A percentile compares a stretch with the other conserved stretches of the same genome.
Evolutionary conservation across 2,113 vertebrate genomes (phyloP).

Genomic region (Amia ocellicauda): DNA sequence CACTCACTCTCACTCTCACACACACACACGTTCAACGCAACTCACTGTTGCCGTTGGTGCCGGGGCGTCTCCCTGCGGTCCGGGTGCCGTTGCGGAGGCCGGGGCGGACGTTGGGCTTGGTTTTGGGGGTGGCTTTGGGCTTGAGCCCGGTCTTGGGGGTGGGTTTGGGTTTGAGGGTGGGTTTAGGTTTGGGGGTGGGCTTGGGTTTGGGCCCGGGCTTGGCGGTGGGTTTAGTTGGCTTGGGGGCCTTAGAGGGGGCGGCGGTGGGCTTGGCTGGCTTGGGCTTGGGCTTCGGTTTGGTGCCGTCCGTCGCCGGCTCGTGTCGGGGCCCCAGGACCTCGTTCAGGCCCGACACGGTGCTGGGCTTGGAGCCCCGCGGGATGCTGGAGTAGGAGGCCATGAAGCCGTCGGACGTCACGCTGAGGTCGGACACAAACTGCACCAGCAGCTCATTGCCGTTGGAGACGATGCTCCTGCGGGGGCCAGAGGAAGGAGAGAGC

Average conservation of each 20-base stretch:
- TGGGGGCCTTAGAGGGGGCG: slow-evolving; percentile 19
- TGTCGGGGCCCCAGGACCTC: slow-evolving; percentile 43
- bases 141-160: slow-evolving; percentile 9
- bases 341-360: slow-evolving; percentile 45
- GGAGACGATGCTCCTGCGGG: slow-evolving; percentile 64
- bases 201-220: slow-evolving; percentile 36
- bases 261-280: slow-evolving; percentile 32
- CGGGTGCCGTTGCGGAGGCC: slow-evolving; percentile 23
- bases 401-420: slow-evolving; percentile 83
- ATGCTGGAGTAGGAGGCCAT: slow-evolving; percentile 70
- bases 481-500: background rate
- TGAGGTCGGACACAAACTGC: slow-evolving; percentile 88
- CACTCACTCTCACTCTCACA: background rate
- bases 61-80: slow-evolving; percentile 46
- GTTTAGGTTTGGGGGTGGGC: slow-evolving; percentile 21
- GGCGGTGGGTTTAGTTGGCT: slow-evolving; percentile 27
- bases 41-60: slow-evolving; percentile 49
- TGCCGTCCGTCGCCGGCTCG: slow-evolving; percentile 24
- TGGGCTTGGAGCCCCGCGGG: slow-evolving; percentile 47
- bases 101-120: background rate
- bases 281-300: slow-evolving; percentile 38
- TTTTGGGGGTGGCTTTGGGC: slow-evolving; percentile 10
- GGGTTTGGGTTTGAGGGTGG: slow-evolving; percentile 7
- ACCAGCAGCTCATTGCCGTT: slow-evolving; percentile 80
- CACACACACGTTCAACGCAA: slow-evolving; percentile 3